Base-by-base conservation (phyloP, 2,888 invertebrate genomes). In the Drosophila borborema region DNA sequence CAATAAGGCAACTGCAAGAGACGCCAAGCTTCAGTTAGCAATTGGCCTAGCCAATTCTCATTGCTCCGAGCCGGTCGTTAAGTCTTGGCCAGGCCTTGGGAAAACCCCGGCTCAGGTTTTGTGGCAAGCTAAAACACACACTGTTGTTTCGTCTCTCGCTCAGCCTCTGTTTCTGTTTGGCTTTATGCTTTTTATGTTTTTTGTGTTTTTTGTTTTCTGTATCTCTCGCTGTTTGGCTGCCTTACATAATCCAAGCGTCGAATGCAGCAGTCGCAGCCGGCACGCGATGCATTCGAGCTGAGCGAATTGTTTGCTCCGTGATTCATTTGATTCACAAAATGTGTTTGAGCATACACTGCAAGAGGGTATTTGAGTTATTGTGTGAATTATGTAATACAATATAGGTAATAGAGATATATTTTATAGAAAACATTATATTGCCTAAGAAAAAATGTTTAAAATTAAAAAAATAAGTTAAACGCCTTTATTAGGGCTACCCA, bases 41-140 rank as follows among this genome's bases (percentile, higher is more conserved):
- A 45, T 74, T 74, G 61, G 79, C 79, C 82, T 78, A 72, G 86
- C 68, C 74, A 72, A 84, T 80, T 80, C 80, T 81, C 81, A 73
- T 73, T 65, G 75, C 68, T 34, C 34, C 8, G 36, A 77, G 60
- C 69, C 72, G 77, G 64, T 72, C 65, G 64, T 77, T 58, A 74
- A 74, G 62, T 71, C 71, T 59, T 36, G 53, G 34, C 51, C 55
- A 64, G 85, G 89, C 85, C 87, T 86, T 89, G 85, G 85, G 85
- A 82, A 89, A 86, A 82, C 85, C 85, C 85, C 89, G 86, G 45
- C 64, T 43, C 59, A 69, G 64, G 14, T 63, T 71, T 80, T 80
- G 71, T 53, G 83, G 74, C 66, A 71, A 77, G 58, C 62, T 46
- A 18, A 43, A 38, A 0, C 8, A 28, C 12, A 51, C 45, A 48